These are phyloP conservation scores for Bilobella aurantiaca DNA, from an alignment of 1,140 invertebrate species.

Conservation along the genomic window DNA sequence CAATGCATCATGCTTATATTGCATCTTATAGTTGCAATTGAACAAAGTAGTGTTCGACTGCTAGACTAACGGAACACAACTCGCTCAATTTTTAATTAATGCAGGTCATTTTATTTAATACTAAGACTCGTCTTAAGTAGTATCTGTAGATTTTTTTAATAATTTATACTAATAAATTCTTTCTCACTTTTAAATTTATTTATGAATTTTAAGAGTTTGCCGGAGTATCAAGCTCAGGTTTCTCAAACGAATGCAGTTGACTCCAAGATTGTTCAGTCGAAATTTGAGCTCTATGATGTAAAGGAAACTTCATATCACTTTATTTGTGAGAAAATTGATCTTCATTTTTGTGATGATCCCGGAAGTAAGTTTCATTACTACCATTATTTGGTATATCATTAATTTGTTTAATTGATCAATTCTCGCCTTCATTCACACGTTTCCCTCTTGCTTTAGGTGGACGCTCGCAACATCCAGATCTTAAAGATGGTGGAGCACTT, in stretches of 20 bases:
- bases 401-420: too few relatives aligned
- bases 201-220: slow-evolving; percentile 49
- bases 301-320: slow-evolving; percentile 96
- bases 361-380: slow-evolving; percentile 58
- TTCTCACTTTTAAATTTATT: slow-evolving; percentile 17
- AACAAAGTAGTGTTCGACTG: too few relatives aligned
- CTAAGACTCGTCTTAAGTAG: not conserved
- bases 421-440: too few relatives aligned
- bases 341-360: slow-evolving; percentile 94
- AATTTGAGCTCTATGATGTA: slow-evolving; percentile 85
- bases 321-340: slow-evolving; percentile 81
- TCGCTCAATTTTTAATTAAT: not conserved
- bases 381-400: too few relatives aligned
- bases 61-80: too few relatives aligned
- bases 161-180: too few relatives aligned
- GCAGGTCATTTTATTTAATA: not conserved
- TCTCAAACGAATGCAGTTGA: slow-evolving; percentile 43
- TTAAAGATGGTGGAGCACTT: slow-evolving; percentile 82
- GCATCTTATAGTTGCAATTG: too few relatives aligned
- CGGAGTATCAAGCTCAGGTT: slow-evolving; percentile 67
- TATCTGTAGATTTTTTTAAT: slow-evolving; percentile 11
- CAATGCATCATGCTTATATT: too few relatives aligned
- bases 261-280: slow-evolving; percentile 46
- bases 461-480: slow-evolving; percentile 65
- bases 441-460: too few relatives aligned